Percentiles rank a stretch among this genome's conserved stretches.
Evolutionary conservation across 2,113 vertebrate genomes (phyloP).

Genomic region (Ascaphus truei): DNA sequence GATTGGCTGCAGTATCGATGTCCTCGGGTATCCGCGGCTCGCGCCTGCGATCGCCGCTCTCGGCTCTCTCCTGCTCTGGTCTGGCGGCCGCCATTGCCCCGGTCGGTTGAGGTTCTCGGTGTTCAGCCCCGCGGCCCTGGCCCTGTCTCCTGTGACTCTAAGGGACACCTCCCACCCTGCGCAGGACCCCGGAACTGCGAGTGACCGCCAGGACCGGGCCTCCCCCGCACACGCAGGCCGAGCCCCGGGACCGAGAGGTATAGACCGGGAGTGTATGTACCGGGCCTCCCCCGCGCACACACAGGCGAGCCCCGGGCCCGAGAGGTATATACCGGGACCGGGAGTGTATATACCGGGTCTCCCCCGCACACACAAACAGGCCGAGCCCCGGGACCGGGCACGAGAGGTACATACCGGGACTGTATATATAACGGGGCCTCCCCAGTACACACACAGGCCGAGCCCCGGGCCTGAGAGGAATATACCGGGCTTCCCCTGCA

Average conservation of each 20-base stretch:
- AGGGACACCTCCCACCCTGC: not conserved
- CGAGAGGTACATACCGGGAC: no score
- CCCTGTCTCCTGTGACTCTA: not conserved
- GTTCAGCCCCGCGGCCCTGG: not conserved
- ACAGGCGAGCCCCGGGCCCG: not conserved
- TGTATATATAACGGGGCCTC: no score
- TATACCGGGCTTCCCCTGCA: no score
- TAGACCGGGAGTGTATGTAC: no score
- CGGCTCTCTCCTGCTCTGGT: not conserved
- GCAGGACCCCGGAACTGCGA: not conserved
- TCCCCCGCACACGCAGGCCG: not conserved
- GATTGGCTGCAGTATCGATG: slow-evolving; percentile 23
- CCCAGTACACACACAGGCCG: no score
- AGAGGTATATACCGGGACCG: not conserved
- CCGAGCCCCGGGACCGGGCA: no score
- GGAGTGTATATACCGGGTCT: no score
- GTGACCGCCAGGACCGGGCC: slow-evolving; percentile 1
- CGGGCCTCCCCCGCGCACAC: not conserved
- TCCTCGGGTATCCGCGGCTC: slow-evolving; percentile 1
- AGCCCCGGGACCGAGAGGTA: no score
- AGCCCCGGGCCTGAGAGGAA: no score
- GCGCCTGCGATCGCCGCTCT: no score
- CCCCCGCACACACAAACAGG: no score
- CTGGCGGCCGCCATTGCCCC: slow-evolving; percentile 29
- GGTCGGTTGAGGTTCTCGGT: not conserved